Evolutionary conservation across 1,140 invertebrate species (phyloP).

Genomic region (Neelides sp.): DNA sequence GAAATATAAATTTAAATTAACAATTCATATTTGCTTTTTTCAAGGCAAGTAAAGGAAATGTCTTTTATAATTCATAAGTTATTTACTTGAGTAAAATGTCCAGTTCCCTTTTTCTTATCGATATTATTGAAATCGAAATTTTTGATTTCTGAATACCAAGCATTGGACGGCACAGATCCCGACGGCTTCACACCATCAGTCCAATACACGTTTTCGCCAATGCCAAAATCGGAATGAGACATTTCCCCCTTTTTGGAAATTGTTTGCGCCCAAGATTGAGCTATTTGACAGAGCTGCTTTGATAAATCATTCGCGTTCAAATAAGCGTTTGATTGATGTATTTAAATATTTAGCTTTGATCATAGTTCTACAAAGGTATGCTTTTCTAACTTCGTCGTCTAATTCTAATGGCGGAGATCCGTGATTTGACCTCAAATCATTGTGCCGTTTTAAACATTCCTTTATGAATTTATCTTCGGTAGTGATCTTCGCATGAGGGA

Average conservation of each 20-base stretch:
- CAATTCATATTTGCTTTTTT: too few relatives aligned
- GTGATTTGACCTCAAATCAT: conserved; percentile 62
- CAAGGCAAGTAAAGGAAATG: too few relatives aligned
- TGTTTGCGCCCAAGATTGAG: conserved; percentile 43
- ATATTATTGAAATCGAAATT: conserved; percentile 28
- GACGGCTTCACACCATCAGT: conserved; percentile 28
- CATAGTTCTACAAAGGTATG: conserved; percentile 1
- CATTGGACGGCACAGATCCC: conserved; percentile 57
- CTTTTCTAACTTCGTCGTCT: conserved; percentile 45
- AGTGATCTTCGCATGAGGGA: conserved; percentile 13
- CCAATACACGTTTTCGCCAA: conserved; percentile 29
- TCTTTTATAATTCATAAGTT: too few relatives aligned
- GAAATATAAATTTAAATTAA: too few relatives aligned
- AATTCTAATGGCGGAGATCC: conserved; percentile 50
- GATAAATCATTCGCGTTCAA: not conserved
- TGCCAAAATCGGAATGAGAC: conserved; percentile 35
- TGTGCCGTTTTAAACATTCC: conserved; percentile 57
- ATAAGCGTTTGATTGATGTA: too few relatives aligned
- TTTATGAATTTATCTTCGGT: conserved; percentile 42
- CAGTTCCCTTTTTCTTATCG: conserved; percentile 22
- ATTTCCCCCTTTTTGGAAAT: conserved; percentile 37
- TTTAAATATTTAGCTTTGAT: too few relatives aligned
- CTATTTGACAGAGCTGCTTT: conserved; percentile 32
- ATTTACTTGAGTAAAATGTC: too few relatives aligned
- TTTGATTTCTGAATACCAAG: conserved; percentile 55